Percentiles rank a stretch among this genome's conserved stretches.
Evolutionary conservation across 2,113 vertebrate genomes (phyloP).

Genomic region (Indri indri): DNA sequence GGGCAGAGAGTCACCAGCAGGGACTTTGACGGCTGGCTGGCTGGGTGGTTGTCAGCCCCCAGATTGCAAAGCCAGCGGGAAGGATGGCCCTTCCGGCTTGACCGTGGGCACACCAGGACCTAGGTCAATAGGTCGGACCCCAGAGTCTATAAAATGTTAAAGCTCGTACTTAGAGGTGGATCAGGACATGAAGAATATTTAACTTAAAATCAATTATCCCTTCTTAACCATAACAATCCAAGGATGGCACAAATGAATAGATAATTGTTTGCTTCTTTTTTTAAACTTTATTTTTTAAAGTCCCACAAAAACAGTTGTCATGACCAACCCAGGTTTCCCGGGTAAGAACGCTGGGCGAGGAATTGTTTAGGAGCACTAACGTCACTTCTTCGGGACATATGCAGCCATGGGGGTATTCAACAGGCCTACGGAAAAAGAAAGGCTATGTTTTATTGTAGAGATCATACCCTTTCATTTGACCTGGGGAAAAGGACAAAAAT

Average conservation of each 20-base stretch:
- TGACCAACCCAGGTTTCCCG: background rate
- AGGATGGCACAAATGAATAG: background rate
- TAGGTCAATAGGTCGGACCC: background rate
- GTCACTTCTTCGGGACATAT: background rate
- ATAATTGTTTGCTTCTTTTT: background rate
- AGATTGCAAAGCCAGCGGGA: slow-evolving; percentile 57
- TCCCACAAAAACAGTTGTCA: background rate
- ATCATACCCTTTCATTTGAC: slow-evolving; percentile 42
- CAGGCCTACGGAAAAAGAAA: background rate
- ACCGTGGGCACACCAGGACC: background rate
- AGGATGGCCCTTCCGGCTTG: slow-evolving; percentile 10
- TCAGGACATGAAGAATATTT: background rate
- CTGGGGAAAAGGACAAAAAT: slow-evolving; percentile 41
- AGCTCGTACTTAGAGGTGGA: background rate
- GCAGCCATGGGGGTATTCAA: background rate
- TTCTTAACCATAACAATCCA: background rate
- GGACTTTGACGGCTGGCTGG: slow-evolving; percentile 31
- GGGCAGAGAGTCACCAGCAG: slow-evolving; percentile 59
- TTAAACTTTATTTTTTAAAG: background rate
- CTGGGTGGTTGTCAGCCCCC: slow-evolving; percentile 50
- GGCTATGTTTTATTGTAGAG: slow-evolving; percentile 13
- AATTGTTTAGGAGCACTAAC: background rate
- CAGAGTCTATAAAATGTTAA: background rate
- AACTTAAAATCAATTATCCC: background rate
- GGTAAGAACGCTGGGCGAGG: background rate